phyloP scores from a whole-genome alignment of 2,888 invertebrate species.

The Rotaria magnacalcarata region DNA sequence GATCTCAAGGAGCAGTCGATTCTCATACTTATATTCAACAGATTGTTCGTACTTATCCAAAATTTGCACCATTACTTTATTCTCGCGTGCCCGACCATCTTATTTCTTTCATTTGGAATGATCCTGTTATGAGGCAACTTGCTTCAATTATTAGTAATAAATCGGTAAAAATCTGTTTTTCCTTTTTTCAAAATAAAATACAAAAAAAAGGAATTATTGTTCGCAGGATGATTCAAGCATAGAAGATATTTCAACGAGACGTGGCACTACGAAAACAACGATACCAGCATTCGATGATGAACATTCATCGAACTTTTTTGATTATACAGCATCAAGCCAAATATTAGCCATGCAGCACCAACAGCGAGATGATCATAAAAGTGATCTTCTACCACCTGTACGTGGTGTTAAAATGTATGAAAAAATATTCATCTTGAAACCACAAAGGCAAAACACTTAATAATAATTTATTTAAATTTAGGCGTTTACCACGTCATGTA shows the following conservation, averaged over 20 bases:
- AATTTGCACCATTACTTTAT: conserved; percentile 23
- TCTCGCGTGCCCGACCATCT: conserved; percentile 38
- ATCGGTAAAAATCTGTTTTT: not conserved
- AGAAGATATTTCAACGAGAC: not conserved
- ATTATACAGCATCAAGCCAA: not conserved
- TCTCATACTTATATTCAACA: not conserved
- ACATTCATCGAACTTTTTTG: not conserved
- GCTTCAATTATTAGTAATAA: conserved; percentile 37
- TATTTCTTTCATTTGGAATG: conserved; percentile 43
- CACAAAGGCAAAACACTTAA: no score
- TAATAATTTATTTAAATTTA: not conserved
- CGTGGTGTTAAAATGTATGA: not conserved
- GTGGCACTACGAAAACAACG: not conserved
- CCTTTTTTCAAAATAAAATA: no score
- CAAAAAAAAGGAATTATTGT: no score
- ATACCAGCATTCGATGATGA: not conserved
- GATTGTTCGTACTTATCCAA: not conserved
- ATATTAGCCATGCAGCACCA: not conserved
- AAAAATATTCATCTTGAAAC: no score
- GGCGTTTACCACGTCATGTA: conserved; percentile 20
- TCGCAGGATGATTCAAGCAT: not conserved
- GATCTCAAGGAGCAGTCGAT: not conserved
- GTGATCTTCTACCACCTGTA: not conserved
- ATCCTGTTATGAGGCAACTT: conserved; percentile 44
- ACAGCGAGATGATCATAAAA: conserved; percentile 1